Evolutionary conservation across 2,888 invertebrate species (phyloP).

Genomic region (Ashinkailepas kermadecensis): DNA sequence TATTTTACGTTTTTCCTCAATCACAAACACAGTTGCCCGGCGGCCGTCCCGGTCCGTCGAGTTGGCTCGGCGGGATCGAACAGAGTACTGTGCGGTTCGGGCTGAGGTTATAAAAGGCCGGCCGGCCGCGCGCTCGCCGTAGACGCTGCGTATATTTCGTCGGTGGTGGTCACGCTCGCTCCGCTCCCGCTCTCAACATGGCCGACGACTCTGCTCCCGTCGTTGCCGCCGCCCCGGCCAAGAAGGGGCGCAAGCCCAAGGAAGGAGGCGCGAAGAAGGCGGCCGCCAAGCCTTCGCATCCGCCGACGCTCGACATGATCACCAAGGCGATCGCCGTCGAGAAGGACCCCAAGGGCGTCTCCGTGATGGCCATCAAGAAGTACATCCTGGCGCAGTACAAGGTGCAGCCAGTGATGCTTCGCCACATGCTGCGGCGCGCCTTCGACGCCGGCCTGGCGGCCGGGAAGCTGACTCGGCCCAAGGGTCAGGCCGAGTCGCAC

Average conservation of each 20-base stretch:
- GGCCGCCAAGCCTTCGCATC: slow-evolving; percentile 2
- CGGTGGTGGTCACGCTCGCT: neutral
- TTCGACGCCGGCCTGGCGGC: slow-evolving; percentile 41
- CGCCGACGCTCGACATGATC: slow-evolving; percentile 40
- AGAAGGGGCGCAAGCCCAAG: slow-evolving; percentile 15
- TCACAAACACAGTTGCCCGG: neutral
- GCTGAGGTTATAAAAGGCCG: neutral
- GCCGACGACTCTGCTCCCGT: neutral
- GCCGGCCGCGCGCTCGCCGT: neutral
- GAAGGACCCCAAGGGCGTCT: slow-evolving; percentile 44
- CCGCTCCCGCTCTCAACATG: neutral
- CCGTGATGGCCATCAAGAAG: slow-evolving; percentile 44
- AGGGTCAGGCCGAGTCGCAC: slow-evolving; percentile 34
- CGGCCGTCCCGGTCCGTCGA: neutral
- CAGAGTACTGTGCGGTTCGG: neutral
- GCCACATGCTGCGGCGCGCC: slow-evolving; percentile 38
- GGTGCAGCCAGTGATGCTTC: slow-evolving; percentile 10
- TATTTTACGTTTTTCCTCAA: neutral
- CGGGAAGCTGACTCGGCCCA: slow-evolving; percentile 40
- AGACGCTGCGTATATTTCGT: neutral
- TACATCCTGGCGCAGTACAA: slow-evolving; percentile 38
- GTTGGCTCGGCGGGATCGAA: neutral
- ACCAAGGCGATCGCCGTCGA: slow-evolving; percentile 40
- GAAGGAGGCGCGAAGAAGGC: slow-evolving; percentile 7
- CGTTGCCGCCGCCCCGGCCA: neutral